These are phyloP conservation scores for Mechanitis mazaeus DNA, from an alignment of 2,888 invertebrate species.

Conservation along the genomic window DNA sequence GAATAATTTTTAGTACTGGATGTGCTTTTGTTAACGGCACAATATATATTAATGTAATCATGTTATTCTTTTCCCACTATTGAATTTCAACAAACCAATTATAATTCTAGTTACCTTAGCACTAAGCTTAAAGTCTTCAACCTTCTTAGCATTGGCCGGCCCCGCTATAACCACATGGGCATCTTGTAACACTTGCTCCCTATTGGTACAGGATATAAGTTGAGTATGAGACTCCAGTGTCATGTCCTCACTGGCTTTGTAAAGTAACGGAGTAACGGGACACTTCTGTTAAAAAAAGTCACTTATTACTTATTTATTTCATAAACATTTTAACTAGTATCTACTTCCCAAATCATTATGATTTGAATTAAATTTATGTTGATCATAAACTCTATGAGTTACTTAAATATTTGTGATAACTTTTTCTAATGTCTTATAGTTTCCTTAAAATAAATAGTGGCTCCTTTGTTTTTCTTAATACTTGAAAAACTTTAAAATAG, in stretches of 20 bases:
- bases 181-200: slow-evolving; percentile 35
- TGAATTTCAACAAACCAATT: too few species aligned
- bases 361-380: too few species aligned
- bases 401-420: not conserved
- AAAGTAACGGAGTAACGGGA: slow-evolving; percentile 54
- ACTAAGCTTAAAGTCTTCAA: slow-evolving; percentile 40
- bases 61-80: too few species aligned
- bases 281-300: slow-evolving; percentile 36
- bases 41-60: too few species aligned
- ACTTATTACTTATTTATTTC: not conserved
- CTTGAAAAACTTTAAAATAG: not conserved
- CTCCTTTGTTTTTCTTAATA: too few species aligned
- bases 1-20: too few species aligned
- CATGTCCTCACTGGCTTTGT: slow-evolving; percentile 45
- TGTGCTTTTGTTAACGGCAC: too few species aligned
- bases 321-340: not conserved
- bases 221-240: slow-evolving; percentile 32
- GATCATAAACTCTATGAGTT: too few species aligned
- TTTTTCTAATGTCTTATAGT: not conserved
- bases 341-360: too few species aligned
- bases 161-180: slow-evolving; percentile 54
- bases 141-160: slow-evolving; percentile 40
- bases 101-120: slow-evolving; percentile 28
- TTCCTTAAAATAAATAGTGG: too few species aligned
- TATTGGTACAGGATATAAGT: slow-evolving; percentile 36